phyloP scores from a whole-genome alignment of 2,113 vertebrate species.

The Festucalex cinctus region DNA sequence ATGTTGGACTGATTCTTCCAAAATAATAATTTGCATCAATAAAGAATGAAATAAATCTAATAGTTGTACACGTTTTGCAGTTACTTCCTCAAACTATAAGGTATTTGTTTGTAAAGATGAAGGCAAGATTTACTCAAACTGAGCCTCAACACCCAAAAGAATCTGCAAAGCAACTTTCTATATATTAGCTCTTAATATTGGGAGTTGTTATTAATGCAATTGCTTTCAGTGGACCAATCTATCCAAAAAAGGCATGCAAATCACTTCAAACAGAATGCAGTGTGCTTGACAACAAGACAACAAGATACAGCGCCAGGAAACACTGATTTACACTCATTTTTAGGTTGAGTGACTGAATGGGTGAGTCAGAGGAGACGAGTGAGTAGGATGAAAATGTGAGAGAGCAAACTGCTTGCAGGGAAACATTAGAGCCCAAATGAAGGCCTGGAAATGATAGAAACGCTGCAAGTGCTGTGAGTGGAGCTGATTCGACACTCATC shows the following conservation, averaged over 20 bases:
- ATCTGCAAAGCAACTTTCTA: too few species aligned
- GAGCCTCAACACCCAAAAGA: too few species aligned
- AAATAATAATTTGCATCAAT: too few species aligned
- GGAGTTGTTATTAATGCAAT: too few species aligned
- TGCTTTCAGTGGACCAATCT: background rate
- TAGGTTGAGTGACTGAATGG: background rate
- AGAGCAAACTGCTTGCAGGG: constrained; percentile 52
- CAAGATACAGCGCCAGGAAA: background rate
- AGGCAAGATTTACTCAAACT: too few species aligned
- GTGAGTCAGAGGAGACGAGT: constrained; percentile 26
- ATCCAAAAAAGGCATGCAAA: background rate
- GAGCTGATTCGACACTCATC: constrained; percentile 86
- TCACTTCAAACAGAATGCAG: background rate
- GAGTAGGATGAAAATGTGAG: constrained; percentile 26
- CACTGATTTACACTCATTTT: background rate
- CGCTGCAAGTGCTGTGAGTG: constrained; percentile 79
- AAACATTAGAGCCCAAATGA: constrained; percentile 59
- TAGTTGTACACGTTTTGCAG: too few species aligned
- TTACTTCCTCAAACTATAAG: too few species aligned
- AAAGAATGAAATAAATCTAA: too few species aligned
- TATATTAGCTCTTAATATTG: background rate
- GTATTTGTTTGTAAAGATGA: too few species aligned
- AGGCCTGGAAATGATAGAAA: constrained; percentile 70
- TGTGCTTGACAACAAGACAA: background rate
- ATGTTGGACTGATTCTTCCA: too few species aligned